These are phyloP conservation scores for Troglohyphantes excavatus DNA, from an alignment of 2,888 invertebrate species.

Conservation along the genomic window DNA sequence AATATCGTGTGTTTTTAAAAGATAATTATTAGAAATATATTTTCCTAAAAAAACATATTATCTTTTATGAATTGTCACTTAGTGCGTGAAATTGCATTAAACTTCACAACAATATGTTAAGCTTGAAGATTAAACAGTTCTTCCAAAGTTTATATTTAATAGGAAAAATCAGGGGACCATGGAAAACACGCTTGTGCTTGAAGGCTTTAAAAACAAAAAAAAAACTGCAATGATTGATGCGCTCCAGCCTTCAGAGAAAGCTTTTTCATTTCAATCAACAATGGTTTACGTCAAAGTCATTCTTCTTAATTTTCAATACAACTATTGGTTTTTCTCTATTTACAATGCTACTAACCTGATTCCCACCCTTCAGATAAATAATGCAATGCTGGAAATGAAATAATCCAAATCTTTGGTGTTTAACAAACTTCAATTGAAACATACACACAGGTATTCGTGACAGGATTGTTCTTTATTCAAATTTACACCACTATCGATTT, in stretches of 20 bases:
- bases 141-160: neutral
- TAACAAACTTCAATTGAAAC: neutral
- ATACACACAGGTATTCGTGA: neutral
- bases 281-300: neutral
- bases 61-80: neutral
- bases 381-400: neutral
- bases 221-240: conserved; percentile 7
- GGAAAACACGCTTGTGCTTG: neutral
- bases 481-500: conserved; percentile 1
- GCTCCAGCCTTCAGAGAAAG: neutral
- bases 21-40: neutral
- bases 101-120: neutral
- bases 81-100: conserved; percentile 4
- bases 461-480: neutral
- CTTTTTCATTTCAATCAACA: neutral
- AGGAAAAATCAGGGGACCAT: neutral
- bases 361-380: too few relatives aligned
- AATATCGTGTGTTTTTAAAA: too few relatives aligned
- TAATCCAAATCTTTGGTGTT: neutral
- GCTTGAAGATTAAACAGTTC: neutral
- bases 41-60: neutral
- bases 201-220: neutral
- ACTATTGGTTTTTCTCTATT: neutral
- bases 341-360: too few relatives aligned
- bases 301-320: neutral